phyloP scores from a whole-genome alignment of 1,140 invertebrate genomes.

The Paraescarpia echinospica region DNA sequence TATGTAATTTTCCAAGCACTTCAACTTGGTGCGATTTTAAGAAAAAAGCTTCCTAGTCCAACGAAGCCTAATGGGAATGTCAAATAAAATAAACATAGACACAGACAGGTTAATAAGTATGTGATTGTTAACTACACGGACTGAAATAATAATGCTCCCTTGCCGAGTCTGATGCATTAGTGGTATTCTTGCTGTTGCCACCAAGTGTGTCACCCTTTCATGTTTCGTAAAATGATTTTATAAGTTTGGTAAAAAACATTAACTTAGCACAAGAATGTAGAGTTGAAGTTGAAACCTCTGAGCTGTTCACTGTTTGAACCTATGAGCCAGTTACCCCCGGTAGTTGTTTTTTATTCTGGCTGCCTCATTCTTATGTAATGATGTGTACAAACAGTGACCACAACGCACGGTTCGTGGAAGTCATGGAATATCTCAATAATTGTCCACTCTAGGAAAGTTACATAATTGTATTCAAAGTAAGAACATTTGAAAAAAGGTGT shows the following conservation, averaged over 20 bases:
- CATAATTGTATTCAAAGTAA: no score
- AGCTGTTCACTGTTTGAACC: no score
- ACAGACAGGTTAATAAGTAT: background rate
- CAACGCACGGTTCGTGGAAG: background rate
- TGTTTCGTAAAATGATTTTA: background rate
- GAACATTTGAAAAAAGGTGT: no score
- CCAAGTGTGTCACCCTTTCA: background rate
- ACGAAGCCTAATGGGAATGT: background rate
- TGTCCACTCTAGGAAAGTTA: no score
- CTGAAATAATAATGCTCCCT: background rate
- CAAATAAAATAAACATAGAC: background rate
- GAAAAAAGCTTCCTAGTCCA: background rate
- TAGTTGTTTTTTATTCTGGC: background rate
- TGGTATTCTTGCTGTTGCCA: background rate
- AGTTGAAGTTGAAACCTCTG: background rate
- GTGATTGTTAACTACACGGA: background rate
- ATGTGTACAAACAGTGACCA: background rate
- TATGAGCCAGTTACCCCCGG: background rate
- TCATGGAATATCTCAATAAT: no score
- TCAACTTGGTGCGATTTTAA: background rate
- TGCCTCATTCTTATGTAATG: background rate
- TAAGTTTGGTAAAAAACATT: background rate
- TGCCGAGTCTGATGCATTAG: background rate
- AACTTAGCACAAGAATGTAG: background rate
- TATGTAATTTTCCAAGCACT: no score